A percentile compares a stretch with the other conserved stretches of the same genome.
Evolutionary conservation across 2,113 vertebrate genomes (phyloP).

Genomic region (Dendropsophus ebraccatus): DNA sequence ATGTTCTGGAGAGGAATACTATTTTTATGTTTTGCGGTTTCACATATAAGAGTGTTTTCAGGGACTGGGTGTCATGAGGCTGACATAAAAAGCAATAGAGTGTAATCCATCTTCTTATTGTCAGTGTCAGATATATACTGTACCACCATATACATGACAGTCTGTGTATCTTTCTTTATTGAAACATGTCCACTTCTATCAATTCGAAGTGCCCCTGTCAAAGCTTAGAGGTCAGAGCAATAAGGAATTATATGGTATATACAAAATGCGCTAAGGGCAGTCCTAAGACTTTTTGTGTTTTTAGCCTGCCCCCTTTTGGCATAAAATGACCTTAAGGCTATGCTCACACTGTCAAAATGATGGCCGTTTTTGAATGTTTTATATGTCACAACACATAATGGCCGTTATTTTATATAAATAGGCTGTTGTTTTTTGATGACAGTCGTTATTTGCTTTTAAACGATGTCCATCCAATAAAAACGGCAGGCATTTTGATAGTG

Average conservation of each 20-base stretch:
- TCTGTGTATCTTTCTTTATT: conserved; percentile 36
- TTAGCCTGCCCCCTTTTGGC: no score
- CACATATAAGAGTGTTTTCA: neutral
- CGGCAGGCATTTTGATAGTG: no score
- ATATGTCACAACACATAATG: no score
- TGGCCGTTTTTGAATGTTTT: no score
- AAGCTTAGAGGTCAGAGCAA: neutral
- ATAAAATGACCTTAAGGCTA: no score
- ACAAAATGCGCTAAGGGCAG: neutral
- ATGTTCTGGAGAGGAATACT: neutral
- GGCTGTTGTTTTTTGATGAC: no score
- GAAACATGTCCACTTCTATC: conserved; percentile 20
- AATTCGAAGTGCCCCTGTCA: neutral
- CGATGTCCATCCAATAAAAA: no score
- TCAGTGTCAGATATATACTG: conserved; percentile 8
- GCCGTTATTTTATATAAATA: no score
- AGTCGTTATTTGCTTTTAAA: no score
- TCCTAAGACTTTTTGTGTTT: neutral
- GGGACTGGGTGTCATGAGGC: neutral
- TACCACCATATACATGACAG: neutral
- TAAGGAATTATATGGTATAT: neutral
- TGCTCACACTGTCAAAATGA: no score
- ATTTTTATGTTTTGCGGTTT: conserved; percentile 28
- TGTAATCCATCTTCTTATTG: conserved; percentile 33
- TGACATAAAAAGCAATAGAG: conserved; percentile 28